A percentile compares a stretch with the other conserved stretches of the same genome.
These are phyloP conservation scores for Agrotis exclamationis DNA, from an alignment of 2,888 invertebrate species.

Conservation along the genomic window DNA sequence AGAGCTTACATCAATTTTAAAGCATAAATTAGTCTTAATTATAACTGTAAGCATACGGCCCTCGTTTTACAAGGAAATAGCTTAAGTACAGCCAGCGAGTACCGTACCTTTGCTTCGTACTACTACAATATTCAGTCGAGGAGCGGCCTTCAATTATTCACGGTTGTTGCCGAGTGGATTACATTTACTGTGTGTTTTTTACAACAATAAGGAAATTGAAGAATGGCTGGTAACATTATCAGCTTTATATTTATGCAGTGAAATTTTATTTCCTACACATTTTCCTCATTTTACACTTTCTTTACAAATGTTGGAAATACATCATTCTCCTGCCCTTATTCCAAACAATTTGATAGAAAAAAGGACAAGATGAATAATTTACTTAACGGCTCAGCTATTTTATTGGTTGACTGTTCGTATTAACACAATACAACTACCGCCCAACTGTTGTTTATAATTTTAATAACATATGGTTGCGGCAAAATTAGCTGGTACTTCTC, in stretches of 20 bases:
- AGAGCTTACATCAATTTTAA: neutral
- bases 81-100: constrained; percentile 11
- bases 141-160: constrained; percentile 59
- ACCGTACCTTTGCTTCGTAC: constrained; percentile 19
- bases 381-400: neutral
- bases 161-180: constrained; percentile 37
- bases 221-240: neutral
- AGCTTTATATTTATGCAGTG: neutral
- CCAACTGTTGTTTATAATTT: neutral
- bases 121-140: constrained; percentile 56
- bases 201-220: neutral
- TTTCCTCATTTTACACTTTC: too few relatives aligned
- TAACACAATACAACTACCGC: neutral
- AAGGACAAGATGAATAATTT: neutral
- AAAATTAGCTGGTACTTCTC: neutral
- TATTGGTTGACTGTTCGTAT: neutral
- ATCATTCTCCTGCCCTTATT: too few relatives aligned
- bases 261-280: neutral
- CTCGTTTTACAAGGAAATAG: constrained; percentile 20
- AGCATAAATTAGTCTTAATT: neutral
- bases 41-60: neutral
- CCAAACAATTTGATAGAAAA: neutral
- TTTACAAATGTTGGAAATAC: neutral
- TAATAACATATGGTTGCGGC: neutral
- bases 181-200: constrained; percentile 22